These are phyloP conservation scores for Holothuria leucospilota DNA, from an alignment of 53 echinoderm and acorn worm species.

Conservation along the genomic window DNA sequence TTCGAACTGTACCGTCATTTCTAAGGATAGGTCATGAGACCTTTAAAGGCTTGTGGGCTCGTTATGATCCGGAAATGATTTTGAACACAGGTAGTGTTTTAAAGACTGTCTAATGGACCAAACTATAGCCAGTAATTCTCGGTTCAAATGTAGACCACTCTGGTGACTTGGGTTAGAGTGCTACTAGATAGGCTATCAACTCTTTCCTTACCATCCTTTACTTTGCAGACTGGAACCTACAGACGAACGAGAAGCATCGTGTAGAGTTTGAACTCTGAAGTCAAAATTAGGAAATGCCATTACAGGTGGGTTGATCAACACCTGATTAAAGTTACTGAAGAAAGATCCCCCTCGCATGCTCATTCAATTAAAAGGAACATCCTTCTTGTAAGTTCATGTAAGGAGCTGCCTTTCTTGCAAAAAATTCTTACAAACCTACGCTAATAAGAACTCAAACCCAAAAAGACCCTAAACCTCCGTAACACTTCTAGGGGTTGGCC, in stretches of 20 bases:
- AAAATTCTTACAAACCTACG: neutral
- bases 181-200: constrained; percentile 62
- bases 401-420: neutral
- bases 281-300: constrained; percentile 62
- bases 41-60: constrained; percentile 51
- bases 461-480: neutral
- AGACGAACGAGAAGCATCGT: constrained; percentile 59
- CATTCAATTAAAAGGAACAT: constrained; percentile 33
- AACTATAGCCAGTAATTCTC: no score
- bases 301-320: no score
- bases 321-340: constrained; percentile 65
- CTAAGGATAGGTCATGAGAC: constrained; percentile 57
- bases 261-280: constrained; percentile 42
- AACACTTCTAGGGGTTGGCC: neutral
- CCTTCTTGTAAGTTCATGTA: constrained; percentile 20
- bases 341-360: constrained; percentile 53
- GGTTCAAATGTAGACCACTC: constrained; percentile 46
- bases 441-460: constrained; percentile 12
- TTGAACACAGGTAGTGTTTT: constrained; percentile 20
- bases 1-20: constrained; percentile 58
- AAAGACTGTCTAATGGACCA: constrained; percentile 62
- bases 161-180: constrained; percentile 30
- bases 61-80: neutral
- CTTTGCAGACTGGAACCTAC: constrained; percentile 55
- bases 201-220: constrained; percentile 34